phyloP scores from a whole-genome alignment of 2,888 invertebrate genomes.

The Nemotelus nigrinus region DNA sequence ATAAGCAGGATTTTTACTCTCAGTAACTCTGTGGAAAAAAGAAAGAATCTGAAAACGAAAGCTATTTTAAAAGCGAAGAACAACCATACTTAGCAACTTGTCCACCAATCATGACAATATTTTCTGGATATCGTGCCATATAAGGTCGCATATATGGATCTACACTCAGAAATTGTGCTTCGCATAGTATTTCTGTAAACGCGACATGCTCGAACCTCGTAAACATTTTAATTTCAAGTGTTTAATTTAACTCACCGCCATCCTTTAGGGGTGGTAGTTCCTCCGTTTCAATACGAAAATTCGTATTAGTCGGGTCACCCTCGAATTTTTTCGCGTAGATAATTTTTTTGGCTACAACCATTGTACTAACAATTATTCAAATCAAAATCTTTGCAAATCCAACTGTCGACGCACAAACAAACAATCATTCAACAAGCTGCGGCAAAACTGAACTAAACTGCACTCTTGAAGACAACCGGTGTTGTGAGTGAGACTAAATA shows the following conservation, averaged over 20 bases:
- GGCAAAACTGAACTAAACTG: too few species aligned
- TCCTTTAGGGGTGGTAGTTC: slow-evolving; percentile 72
- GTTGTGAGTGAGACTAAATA: too few species aligned
- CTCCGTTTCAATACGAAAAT: slow-evolving; percentile 76
- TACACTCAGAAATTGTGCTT: slow-evolving; percentile 76
- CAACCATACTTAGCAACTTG: slow-evolving; percentile 73
- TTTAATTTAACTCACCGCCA: slow-evolving; percentile 69
- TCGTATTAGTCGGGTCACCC: slow-evolving; percentile 72
- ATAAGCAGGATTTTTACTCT: slow-evolving; percentile 72
- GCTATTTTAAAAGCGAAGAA: slow-evolving; percentile 50
- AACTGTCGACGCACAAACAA: too few species aligned
- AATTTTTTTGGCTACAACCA: slow-evolving; percentile 72
- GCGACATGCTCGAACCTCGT: background rate
- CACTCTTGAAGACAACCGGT: too few species aligned
- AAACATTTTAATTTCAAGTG: background rate
- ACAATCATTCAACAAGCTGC: too few species aligned
- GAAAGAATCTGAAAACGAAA: slow-evolving; percentile 7
- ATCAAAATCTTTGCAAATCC: too few species aligned
- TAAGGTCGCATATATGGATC: slow-evolving; percentile 78
- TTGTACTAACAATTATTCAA: slow-evolving; percentile 52
- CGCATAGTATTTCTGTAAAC: slow-evolving; percentile 70
- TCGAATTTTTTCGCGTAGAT: slow-evolving; percentile 73
- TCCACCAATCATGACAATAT: slow-evolving; percentile 75
- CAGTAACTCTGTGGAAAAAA: slow-evolving; percentile 69
- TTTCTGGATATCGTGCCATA: slow-evolving; percentile 67